Evolutionary conservation across 2,113 vertebrate genomes (phyloP), one percentile per base, ranked within the genome.

Genomic region (Rhineura floridana): DNA sequence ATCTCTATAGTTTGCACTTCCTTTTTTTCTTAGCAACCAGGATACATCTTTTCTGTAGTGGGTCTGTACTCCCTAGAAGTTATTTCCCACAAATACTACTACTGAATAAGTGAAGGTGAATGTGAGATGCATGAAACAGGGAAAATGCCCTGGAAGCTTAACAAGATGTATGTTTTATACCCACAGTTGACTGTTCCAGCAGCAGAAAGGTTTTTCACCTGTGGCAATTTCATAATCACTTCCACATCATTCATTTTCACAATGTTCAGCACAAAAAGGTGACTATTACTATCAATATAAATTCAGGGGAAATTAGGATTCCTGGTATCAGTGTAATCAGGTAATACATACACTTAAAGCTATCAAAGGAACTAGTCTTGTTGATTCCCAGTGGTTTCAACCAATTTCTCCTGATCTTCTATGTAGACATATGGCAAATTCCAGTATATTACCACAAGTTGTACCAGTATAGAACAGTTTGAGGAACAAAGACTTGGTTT

Each of bases 321-420:
- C 15, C 28, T 65, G 28, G 33, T 65, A 39, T 17, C 15, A 28
- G 7, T 44, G 25, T 81, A 81, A 62, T 28, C 6, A 62, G 39
- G 55, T 70, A 70, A 78, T 28, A 82, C 59, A 30, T 44, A 17
- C 44, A 44, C 17, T 88, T 87, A 90, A 52, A 81, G 86, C 52
- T 0, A 12, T 80, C 89, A 25, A 0, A 8, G 52, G 83, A 90
- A 80, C 81, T 84, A 62, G 69, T 72, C 76, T 80, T 52, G 65
- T 62, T 8, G 39, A 42, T 72, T 72, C 36, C 63, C 12, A 70
- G 39, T 82, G 46, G 4, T 11, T 86, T 78, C 17, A 63, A 42
- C 17, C 25, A 55, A 33, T n/a, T n/a, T 67, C 63, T 77, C n/a
- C 39, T 62, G 76, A 48, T 12, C 42, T 78, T 67, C 44, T 21